Evolutionary conservation across 2,888 invertebrate species (phyloP).

Genomic region (Charanyca ferruginea): DNA sequence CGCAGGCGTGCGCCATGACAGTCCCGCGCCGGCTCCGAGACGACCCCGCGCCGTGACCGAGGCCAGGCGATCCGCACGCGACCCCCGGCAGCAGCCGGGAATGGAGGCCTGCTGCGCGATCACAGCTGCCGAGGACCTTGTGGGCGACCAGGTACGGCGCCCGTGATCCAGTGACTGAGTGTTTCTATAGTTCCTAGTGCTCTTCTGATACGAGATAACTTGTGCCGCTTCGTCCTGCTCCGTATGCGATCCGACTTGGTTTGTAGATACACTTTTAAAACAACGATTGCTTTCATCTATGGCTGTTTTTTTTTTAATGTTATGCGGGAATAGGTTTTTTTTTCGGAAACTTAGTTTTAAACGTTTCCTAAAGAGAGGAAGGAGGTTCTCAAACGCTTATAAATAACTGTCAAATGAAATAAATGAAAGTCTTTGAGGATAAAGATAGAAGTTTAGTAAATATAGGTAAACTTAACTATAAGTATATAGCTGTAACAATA

Average conservation of each 20-base stretch:
- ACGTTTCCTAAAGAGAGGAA: background rate
- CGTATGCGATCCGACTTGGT: conserved; percentile 70
- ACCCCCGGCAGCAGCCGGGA: conserved; percentile 83
- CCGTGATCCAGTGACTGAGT: conserved; percentile 56
- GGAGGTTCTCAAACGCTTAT: background rate
- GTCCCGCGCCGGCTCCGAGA: conserved; percentile 66
- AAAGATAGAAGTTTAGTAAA: background rate
- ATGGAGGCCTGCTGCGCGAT: conserved; percentile 89
- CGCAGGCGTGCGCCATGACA: conserved; percentile 77
- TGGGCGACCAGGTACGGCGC: conserved; percentile 88
- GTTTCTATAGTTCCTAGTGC: conserved; percentile 58
- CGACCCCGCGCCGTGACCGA: conserved; percentile 70
- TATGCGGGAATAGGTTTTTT: background rate
- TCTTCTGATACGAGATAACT: conserved; percentile 59
- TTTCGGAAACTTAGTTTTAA: conserved; percentile 8
- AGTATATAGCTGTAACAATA: too few relatives aligned
- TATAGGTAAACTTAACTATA: background rate
- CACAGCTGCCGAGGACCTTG: conserved; percentile 88
- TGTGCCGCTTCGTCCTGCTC: conserved; percentile 61
- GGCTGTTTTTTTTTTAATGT: conserved; percentile 12
- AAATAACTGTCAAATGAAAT: too few relatives aligned
- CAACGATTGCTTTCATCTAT: conserved; percentile 28
- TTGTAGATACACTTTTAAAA: conserved; percentile 66
- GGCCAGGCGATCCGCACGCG: conserved; percentile 62
- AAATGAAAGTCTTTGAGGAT: background rate